Conservation (phyloP, 2,113 vertebrate species). For the Tauraco erythrolophus region DNA sequence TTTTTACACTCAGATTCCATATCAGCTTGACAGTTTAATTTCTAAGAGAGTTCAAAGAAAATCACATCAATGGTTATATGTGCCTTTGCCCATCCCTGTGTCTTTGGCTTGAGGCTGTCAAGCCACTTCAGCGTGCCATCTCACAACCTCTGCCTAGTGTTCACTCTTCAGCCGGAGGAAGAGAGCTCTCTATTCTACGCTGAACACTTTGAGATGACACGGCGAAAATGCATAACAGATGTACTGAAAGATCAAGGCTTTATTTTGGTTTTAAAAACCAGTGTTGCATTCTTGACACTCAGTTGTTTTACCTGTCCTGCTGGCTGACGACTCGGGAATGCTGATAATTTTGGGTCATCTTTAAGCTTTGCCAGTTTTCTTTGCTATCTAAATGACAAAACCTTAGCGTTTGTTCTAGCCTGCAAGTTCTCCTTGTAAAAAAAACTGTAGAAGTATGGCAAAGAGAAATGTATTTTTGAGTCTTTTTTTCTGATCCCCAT, state of each 20-base stretch:
- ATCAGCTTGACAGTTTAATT: background rate
- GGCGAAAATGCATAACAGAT: background rate
- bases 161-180: background rate
- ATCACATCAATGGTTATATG: background rate
- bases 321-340: background rate
- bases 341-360: background rate
- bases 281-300: background rate
- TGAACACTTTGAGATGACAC: background rate
- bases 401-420: background rate
- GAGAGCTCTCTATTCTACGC: background rate
- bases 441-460: background rate
- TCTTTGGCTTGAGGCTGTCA: background rate
- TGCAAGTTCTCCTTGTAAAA: background rate
- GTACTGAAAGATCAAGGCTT: background rate
- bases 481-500: background rate
- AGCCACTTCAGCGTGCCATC: background rate
- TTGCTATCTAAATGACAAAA: background rate
- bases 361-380: background rate
- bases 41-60: background rate
- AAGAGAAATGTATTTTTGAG: background rate
- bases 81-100: background rate
- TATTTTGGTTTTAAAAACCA: background rate
- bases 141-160: rapidly evolving
- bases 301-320: background rate
- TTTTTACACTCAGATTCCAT: background rate